Base-by-base conservation (phyloP, 2,888 invertebrate genomes). In the Acanthosepion lycidas region DNA sequence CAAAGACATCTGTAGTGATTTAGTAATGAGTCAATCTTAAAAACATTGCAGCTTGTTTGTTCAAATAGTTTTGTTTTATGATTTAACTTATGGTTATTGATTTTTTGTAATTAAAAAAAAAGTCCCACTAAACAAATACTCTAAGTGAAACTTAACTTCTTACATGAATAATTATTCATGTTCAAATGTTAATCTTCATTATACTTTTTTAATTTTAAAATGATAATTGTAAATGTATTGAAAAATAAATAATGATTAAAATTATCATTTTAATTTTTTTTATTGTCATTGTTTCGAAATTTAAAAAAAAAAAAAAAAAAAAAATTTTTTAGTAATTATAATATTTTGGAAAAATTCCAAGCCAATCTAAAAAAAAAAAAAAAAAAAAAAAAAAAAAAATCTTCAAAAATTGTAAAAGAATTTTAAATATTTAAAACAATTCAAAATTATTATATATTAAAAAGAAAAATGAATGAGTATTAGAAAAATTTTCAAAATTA, bases 191-290 rank as follows among this genome's bases (percentile, higher is more conserved):
- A 78, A 0, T 78, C 78, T 1, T n/a, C n/a, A n/a, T 64, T 53
- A 53, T 53, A 18, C 20, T 55, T 55, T 23, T 78, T 6, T 26
- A 78, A 78, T 78, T n/a, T 26, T 78, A 78, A 78, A 78, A 78
- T 78, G 78, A 78, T 78, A 28, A 78, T 78, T 78, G 28, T n/a
- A 78, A 78, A 8, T 28, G 28, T 28, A 28, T 78, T 9, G 28
- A 78, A 78, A 28, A 78, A 78, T 78, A 78, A 78, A 78, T 78
- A 78, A 78, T 78, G 78, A n/a, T 78, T 78, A 78, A 78, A 78
- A 78, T 78, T 28, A 78, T 78, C 78, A 78, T 78, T 78, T 28
- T 8, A 78, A 78, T 8, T 26, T 55, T 55, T 15, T 55, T 55
- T 4, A 18, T 55, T 15, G 15, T 18, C 15, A 18, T 55, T 4